Percentiles rank a stretch among this genome's conserved stretches.
These are phyloP conservation scores for Symphodus melops DNA, from an alignment of 2,113 vertebrate genomes.

Conservation along the genomic window DNA sequence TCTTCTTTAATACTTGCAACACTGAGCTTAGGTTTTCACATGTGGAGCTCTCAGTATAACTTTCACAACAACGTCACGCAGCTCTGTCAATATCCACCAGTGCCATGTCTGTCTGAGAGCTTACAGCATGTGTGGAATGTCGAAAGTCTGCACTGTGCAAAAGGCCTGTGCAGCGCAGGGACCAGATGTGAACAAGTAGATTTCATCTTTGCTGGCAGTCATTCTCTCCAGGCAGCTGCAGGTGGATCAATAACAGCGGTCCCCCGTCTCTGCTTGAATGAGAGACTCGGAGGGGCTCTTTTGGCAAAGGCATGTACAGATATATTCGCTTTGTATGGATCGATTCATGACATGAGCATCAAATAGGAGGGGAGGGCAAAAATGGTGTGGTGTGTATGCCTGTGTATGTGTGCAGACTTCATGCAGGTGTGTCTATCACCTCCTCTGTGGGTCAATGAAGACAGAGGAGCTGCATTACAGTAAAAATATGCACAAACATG, in stretches of 20 bases:
- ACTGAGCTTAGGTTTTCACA: background rate
- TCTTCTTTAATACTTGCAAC: background rate
- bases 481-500: constrained; percentile 77
- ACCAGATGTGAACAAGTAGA: constrained; percentile 53
- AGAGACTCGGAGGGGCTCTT: constrained; percentile 52
- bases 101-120: constrained; percentile 6
- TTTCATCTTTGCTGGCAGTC: constrained; percentile 60
- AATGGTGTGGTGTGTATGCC: background rate
- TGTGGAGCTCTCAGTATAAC: background rate
- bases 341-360: constrained; percentile 45
- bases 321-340: constrained; percentile 38
- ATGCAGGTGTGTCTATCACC: constrained; percentile 15
- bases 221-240: constrained; percentile 44
- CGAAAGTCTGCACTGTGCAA: background rate
- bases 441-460: constrained; percentile 49
- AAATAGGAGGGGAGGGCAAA: constrained; percentile 24
- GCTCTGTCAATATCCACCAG: constrained; percentile 37
- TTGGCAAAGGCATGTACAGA: constrained; percentile 52
- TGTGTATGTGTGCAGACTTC: constrained; percentile 10
- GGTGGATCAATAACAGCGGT: constrained; percentile 60
- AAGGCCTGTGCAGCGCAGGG: constrained; percentile 29
- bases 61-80: constrained; percentile 2
- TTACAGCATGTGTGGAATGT: constrained; percentile 24
- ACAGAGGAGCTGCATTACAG: constrained; percentile 47
- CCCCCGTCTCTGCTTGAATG: constrained; percentile 48